Evolutionary conservation across 2,797 vertebrate species (phyloP).

Genomic region (Sitta carolinensis): DNA sequence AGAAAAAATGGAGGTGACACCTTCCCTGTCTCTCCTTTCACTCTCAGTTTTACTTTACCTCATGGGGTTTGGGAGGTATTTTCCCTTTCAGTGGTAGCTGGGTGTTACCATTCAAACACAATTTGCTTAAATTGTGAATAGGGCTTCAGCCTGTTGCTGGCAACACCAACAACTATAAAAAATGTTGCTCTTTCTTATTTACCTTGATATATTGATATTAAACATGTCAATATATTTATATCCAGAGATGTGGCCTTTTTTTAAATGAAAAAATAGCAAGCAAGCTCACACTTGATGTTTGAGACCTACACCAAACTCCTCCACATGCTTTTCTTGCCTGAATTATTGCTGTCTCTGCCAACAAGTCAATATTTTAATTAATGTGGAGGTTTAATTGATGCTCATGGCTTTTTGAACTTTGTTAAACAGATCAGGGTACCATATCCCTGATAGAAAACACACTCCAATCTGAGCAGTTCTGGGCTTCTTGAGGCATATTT

Average conservation of each 20-base stretch:
- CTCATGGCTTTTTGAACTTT: neutral
- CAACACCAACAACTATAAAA: neutral
- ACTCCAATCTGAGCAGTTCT: neutral
- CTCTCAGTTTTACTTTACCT: neutral
- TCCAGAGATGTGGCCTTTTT: neutral
- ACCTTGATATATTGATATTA: neutral
- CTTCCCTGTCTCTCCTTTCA: neutral
- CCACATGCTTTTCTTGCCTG: neutral
- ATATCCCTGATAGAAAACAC: neutral
- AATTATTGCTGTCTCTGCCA: neutral
- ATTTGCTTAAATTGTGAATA: neutral
- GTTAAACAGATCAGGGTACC: neutral
- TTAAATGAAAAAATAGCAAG: neutral
- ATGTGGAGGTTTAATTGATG: neutral
- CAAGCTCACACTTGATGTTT: neutral
- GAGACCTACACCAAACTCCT: neutral
- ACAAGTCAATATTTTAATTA: neutral
- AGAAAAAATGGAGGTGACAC: accelerated
- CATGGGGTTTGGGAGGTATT: accelerated
- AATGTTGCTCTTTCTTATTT: neutral
- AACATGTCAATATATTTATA: neutral
- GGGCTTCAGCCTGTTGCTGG: neutral
- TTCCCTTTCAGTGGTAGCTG: neutral
- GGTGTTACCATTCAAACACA: neutral
- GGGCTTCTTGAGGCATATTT: neutral